Conservation (phyloP, 30 jellyfish, hydroid and myxozoan genomes). For the Turritopsis dohrnii region DNA sequence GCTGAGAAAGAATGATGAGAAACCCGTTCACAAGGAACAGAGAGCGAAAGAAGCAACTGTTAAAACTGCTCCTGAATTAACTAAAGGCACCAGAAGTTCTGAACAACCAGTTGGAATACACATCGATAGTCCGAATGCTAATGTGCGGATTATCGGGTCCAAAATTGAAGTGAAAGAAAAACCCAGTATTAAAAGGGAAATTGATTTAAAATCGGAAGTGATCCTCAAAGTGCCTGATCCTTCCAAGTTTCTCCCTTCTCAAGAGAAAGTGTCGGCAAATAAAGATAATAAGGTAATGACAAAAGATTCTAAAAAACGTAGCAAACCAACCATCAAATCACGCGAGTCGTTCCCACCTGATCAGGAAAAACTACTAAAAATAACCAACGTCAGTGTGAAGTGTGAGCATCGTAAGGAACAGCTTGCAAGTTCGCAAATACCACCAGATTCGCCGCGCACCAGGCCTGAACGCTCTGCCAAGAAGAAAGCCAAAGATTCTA, state of each 20-base stretch:
- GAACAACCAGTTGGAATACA: constrained; percentile 43
- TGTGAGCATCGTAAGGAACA: constrained; percentile 20
- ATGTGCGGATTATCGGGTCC: constrained; percentile 36
- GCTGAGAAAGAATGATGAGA: neutral
- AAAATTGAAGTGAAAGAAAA: constrained; percentile 44
- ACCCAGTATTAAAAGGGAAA: constrained; percentile 29
- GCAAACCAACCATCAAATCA: neutral
- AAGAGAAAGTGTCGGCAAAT: neutral
- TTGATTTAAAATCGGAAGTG: constrained; percentile 28
- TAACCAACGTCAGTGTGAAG: neutral
- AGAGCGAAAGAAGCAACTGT: neutral
- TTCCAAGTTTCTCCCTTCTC: constrained; percentile 17
- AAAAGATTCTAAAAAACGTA: neutral
- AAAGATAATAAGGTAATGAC: neutral
- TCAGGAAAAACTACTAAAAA: neutral
- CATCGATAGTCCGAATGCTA: constrained; percentile 36
- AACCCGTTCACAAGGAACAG: neutral
- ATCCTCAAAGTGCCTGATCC: constrained; percentile 44
- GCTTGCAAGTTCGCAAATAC: neutral
- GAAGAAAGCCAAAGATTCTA: constrained; percentile 44
- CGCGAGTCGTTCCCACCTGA: neutral
- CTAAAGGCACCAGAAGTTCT: neutral
- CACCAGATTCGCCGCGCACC: neutral
- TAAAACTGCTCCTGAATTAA: neutral
- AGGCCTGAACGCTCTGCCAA: constrained; percentile 49